phyloP scores from a whole-genome alignment of 2,113 vertebrate species.

The Epinephelus lanceolatus region DNA sequence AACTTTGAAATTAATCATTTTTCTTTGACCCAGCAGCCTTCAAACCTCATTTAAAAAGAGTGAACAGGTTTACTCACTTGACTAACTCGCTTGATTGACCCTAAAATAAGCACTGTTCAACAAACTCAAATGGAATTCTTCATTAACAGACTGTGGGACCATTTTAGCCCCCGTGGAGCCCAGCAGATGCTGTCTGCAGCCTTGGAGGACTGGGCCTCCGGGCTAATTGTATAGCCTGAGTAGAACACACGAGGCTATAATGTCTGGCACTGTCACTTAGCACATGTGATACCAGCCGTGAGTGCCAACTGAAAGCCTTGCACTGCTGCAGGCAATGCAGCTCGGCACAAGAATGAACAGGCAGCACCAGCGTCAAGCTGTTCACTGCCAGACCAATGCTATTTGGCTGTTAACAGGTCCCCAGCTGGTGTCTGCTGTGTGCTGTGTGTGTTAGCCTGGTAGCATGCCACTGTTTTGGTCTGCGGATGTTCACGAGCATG shows the following conservation, averaged over 20 bases:
- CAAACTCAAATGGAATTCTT: constrained; percentile 34
- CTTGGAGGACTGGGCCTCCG: background rate
- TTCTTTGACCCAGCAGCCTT: background rate
- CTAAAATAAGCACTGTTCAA: constrained; percentile 20
- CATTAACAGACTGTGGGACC: constrained; percentile 17
- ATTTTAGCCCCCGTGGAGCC: constrained; percentile 34
- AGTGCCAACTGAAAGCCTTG: constrained; percentile 57
- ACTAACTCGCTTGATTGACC: background rate
- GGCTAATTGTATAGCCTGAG: constrained; percentile 55
- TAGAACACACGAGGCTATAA: constrained; percentile 38
- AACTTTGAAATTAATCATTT: constrained; percentile 2
- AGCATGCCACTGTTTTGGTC: constrained; percentile 69
- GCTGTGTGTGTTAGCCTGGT: constrained; percentile 53
- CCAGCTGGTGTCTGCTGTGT: constrained; percentile 75
- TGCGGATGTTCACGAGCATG: constrained; percentile 70
- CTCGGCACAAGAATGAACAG: constrained; percentile 51
- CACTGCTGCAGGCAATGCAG: constrained; percentile 42
- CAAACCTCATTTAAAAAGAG: background rate
- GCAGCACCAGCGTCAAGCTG: constrained; percentile 58
- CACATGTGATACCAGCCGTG: constrained; percentile 54
- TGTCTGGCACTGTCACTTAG: constrained; percentile 49
- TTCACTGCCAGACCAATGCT: constrained; percentile 68
- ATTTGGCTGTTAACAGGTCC: constrained; percentile 75
- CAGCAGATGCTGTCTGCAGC: constrained; percentile 68
- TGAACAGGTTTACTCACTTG: background rate